These are phyloP conservation scores for Ommatoiulus sabulosus DNA, from an alignment of 2,888 invertebrate species.

Conservation along the genomic window DNA sequence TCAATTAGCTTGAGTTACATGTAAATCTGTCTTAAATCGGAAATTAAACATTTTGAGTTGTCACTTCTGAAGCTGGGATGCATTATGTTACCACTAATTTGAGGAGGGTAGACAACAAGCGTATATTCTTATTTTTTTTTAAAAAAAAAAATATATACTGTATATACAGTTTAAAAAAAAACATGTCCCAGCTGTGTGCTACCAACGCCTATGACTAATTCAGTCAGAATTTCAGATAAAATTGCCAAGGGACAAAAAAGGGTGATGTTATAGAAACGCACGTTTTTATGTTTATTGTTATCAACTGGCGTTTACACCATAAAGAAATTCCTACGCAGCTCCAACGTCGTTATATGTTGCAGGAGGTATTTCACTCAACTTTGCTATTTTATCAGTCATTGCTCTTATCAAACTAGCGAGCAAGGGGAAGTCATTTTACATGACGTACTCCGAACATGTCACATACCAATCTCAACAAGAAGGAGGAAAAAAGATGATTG, in stretches of 20 bases:
- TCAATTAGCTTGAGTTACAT: too few relatives aligned
- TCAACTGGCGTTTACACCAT: constrained; percentile 27
- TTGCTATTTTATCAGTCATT: constrained; percentile 16
- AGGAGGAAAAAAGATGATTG: not conserved
- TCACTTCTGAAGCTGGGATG: too few relatives aligned
- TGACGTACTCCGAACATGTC: constrained; percentile 1
- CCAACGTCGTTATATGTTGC: not conserved
- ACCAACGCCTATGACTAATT: constrained; percentile 1
- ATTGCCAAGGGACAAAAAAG: constrained; percentile 9
- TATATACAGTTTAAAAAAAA: not conserved
- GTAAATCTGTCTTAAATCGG: too few relatives aligned
- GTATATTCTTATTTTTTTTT: too few relatives aligned
- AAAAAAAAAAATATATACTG: too few relatives aligned
- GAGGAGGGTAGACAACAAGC: too few relatives aligned
- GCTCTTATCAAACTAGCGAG: constrained; percentile 2
- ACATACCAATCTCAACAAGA: constrained; percentile 1
- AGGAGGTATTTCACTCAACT: constrained; percentile 14
- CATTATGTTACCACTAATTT: too few relatives aligned
- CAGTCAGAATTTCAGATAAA: not conserved
- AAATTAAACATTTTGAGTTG: too few relatives aligned
- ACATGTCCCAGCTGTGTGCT: not conserved
- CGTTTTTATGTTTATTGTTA: constrained; percentile 27
- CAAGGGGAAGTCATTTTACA: not conserved
- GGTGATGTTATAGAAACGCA: not conserved
- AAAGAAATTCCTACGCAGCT: constrained; percentile 5